These are phyloP conservation scores for Oophaga pumilio DNA, from an alignment of 2,113 vertebrate genomes.

Conservation along the genomic window DNA sequence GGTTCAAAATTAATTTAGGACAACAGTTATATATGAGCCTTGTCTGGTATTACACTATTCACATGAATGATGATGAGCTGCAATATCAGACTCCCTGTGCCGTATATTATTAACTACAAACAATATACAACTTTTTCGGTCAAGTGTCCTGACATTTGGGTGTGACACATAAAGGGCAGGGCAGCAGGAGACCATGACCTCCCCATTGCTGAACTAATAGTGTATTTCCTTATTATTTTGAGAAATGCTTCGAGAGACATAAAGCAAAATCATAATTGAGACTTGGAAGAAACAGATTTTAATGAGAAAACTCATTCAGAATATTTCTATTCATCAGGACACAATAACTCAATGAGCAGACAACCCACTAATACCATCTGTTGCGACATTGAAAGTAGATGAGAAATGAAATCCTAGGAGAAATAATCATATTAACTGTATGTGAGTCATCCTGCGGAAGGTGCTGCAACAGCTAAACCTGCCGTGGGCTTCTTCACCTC, in stretches of 20 bases:
- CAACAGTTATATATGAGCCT: not conserved
- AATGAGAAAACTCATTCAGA: not conserved
- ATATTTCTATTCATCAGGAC: not conserved
- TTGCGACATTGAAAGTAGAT: not conserved
- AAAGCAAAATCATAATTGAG: not conserved
- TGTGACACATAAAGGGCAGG: not conserved
- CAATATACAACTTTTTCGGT: not conserved
- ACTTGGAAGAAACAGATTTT: not conserved
- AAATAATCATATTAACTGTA: not conserved
- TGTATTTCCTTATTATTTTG: not conserved
- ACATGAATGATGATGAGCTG: not conserved
- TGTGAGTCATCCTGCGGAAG: not conserved
- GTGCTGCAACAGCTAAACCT: not conserved
- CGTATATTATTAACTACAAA: not conserved
- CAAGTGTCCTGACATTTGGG: slow-evolving; percentile 11
- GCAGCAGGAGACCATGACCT: not conserved
- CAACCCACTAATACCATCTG: not conserved
- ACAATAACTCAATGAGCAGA: not conserved
- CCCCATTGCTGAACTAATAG: not conserved
- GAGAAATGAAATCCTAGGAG: not conserved
- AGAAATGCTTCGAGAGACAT: not conserved
- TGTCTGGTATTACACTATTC: not conserved
- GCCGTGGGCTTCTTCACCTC: no score
- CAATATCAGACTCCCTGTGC: not conserved
- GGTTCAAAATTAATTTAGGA: no score